Conservation (phyloP, 2,113 vertebrate species). For the Galbula dea region DNA sequence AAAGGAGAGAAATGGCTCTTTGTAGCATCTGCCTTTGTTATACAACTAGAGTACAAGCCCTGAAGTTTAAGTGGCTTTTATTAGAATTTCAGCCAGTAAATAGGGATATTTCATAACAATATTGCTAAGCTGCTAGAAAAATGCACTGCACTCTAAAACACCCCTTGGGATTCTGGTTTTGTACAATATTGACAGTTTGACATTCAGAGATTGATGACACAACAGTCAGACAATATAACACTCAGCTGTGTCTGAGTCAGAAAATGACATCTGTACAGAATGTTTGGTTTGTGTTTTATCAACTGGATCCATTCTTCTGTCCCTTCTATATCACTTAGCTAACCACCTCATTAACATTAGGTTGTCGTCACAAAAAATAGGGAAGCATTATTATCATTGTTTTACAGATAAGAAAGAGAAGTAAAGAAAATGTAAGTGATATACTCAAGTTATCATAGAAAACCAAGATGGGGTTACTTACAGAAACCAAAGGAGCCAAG, state of each 20-base stretch:
- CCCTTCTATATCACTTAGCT: neutral
- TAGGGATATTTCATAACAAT: neutral
- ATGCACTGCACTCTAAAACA: neutral
- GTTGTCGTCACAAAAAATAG: neutral
- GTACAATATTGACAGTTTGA: neutral
- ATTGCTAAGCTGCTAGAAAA: neutral
- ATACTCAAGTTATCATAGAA: neutral
- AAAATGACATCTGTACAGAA: neutral
- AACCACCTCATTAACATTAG: neutral
- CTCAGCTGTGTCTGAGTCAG: neutral
- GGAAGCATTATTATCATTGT: neutral
- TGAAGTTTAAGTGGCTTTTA: neutral
- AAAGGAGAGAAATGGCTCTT: neutral
- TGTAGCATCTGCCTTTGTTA: neutral
- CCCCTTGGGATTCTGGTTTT: neutral
- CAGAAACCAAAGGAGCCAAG: neutral
- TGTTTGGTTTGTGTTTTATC: neutral
- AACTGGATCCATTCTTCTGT: neutral
- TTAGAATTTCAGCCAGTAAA: neutral
- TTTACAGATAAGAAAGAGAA: neutral
- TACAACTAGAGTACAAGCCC: neutral
- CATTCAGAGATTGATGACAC: neutral
- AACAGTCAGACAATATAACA: neutral
- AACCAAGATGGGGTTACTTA: neutral
- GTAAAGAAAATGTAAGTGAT: neutral